Base-by-base conservation (phyloP, 2,113 vertebrate species). In the Menura novaehollandiae region DNA sequence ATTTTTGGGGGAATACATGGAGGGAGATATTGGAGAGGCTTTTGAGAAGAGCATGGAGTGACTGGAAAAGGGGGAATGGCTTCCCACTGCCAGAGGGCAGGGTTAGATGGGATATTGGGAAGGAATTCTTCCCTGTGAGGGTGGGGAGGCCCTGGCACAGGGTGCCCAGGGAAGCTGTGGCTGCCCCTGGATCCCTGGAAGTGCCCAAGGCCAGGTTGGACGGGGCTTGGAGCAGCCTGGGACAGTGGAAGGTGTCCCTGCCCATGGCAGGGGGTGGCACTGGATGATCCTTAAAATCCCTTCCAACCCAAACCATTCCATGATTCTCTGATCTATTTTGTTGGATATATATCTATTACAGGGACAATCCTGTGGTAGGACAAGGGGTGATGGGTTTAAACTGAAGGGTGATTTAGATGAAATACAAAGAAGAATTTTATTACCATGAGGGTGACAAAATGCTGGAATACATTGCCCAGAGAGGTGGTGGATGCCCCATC, bases 1-100 rank as follows among this genome's bases (percentile, higher is more conserved):
- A 12, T 33, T 24, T 2, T 58, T 11, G 3, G 4, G 35, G 69
- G 41, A 26, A n/a, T 19, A 1, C 1, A 0, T 4, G 41, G 41
- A 44, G 21, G 15, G 49, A 52, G 56, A 1, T 3, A 2, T 1
- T 46, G 49, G 58, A 52, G 32, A 23, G 21, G 21, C 15, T 32
- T 4, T 5, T 43, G 8, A 1, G 7, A 15, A 28, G 18, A 69
- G 33, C n/a, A 21, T 14, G 12, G 37, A 49, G 26, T 1, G 20
- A 4, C 24, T 52, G 67, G 46, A 52, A 2, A 10, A 60, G 13
- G 9, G 46, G 80, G 80, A 41, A 83, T 30, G 24, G 47, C 7
- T 23, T 16, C 37, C 2, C 3, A 51, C 15, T 71, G 30, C 15
- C 44, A 23, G 7, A 52, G 56, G 11, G 15, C 5, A 51, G 56